phyloP scores from a whole-genome alignment of 2,888 invertebrate genomes.

The Zonitis immaculata region DNA sequence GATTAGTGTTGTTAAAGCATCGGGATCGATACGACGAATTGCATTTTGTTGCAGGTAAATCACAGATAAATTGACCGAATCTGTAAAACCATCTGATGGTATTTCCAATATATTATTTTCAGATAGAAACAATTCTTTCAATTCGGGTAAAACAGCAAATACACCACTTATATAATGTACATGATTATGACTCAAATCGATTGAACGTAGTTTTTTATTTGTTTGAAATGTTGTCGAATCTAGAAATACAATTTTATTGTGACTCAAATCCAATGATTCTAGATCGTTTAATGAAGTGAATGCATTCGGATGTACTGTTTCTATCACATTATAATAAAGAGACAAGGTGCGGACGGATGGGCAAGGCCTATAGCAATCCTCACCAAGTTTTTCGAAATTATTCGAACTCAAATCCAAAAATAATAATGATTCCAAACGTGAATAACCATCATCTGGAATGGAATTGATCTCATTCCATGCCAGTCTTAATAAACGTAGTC shows the following conservation, averaged over 20 bases:
- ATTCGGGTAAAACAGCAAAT: constrained; percentile 72
- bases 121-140: constrained; percentile 78
- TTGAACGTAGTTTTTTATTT: constrained; percentile 71
- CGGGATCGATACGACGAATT: constrained; percentile 69
- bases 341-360: constrained; percentile 75
- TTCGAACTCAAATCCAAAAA: constrained; percentile 84
- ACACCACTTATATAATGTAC: constrained; percentile 79
- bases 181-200: constrained; percentile 86
- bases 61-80: constrained; percentile 70
- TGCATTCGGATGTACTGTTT: constrained; percentile 69
- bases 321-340: constrained; percentile 79
- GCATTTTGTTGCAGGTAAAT: constrained; percentile 85
- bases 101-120: constrained; percentile 87
- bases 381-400: constrained; percentile 69
- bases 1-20: constrained; percentile 70
- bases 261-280: constrained; percentile 80
- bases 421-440: constrained; percentile 64
- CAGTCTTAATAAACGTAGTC: constrained; percentile 66
- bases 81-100: constrained; percentile 73
- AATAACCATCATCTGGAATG: constrained; percentile 68
- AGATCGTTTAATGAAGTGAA: constrained; percentile 70
- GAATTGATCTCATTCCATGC: constrained; percentile 76
- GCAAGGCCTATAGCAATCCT: constrained; percentile 75
- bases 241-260: constrained; percentile 77
- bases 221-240: constrained; percentile 69